phyloP scores from a whole-genome alignment of 1,140 invertebrate species.

The Anagrus nilaparvatae region DNA sequence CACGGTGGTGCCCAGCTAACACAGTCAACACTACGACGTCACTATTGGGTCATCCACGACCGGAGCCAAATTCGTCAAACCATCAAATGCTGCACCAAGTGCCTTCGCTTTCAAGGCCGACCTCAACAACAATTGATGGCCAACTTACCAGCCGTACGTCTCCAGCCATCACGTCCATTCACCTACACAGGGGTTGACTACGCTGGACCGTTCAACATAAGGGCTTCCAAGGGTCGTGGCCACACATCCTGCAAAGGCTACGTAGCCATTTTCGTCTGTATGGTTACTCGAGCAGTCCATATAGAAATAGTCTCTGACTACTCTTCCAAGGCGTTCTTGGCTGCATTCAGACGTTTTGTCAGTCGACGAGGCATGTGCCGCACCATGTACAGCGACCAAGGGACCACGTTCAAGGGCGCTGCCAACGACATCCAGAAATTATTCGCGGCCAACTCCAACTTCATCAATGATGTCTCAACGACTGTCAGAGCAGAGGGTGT shows the following conservation, averaged over 20 bases:
- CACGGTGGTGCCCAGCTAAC: no score
- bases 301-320: conserved; percentile 13
- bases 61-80: no score
- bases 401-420: conserved; percentile 9
- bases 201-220: conserved; percentile 11
- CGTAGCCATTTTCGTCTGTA: conserved; percentile 1
- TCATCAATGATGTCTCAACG: no score
- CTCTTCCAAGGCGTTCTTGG: conserved; percentile 19
- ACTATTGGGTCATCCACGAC: no score
- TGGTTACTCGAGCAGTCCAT: conserved; percentile 6
- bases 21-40: no score
- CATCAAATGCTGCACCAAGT: no score
- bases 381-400: conserved; percentile 16
- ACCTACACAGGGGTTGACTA: conserved; percentile 22
- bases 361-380: conserved; percentile 10
- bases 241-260: background rate
- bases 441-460: no score
- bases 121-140: no score
- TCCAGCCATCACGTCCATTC: conserved; percentile 20
- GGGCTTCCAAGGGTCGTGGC: background rate
- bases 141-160: conserved; percentile 17
- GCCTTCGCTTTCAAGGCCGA: no score
- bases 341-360: conserved; percentile 22
- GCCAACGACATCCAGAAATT: no score
- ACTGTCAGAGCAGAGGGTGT: no score